A percentile compares a stretch with the other conserved stretches of the same genome.
phyloP scores from a whole-genome alignment of 1,140 invertebrate species.

The Adoxophyes honmai region DNA sequence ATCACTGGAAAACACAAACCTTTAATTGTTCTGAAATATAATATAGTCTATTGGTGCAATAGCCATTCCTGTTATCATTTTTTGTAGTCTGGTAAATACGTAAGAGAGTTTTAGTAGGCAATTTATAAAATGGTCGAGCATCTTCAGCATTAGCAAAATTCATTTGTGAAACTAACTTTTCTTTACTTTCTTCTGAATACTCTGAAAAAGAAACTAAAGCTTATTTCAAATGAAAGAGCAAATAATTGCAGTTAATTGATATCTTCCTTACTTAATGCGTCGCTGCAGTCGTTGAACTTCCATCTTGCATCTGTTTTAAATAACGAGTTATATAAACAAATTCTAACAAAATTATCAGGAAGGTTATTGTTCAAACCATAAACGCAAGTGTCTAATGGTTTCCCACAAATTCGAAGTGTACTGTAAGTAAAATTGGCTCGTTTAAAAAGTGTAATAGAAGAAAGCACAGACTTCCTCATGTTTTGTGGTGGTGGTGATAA shows the following conservation, averaged over 20 bases:
- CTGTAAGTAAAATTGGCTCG: neutral
- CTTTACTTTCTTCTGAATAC: constrained; percentile 31
- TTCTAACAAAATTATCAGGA: neutral
- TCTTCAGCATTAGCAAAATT: constrained; percentile 55
- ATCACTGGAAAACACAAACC: constrained; percentile 34
- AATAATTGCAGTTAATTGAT: neutral
- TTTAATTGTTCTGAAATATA: constrained; percentile 57
- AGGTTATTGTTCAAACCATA: neutral
- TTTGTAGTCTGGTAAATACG: constrained; percentile 52
- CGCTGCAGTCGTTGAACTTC: neutral
- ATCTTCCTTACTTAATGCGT: neutral
- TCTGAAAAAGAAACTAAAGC: constrained; percentile 27
- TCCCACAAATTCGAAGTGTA: neutral
- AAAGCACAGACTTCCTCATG: neutral
- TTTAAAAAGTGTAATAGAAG: neutral
- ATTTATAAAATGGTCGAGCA: constrained; percentile 59
- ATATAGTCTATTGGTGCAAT: constrained; percentile 66
- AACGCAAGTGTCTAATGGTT: neutral
- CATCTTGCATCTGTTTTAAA: neutral
- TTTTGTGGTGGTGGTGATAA: neutral
- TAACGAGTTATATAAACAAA: neutral
- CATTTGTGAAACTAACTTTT: constrained; percentile 44
- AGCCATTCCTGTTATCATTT: constrained; percentile 46
- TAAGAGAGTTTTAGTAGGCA: constrained; percentile 47
- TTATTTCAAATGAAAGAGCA: neutral